phyloP scores from a whole-genome alignment of 2,888 invertebrate species.

The Apoda limacodes region DNA sequence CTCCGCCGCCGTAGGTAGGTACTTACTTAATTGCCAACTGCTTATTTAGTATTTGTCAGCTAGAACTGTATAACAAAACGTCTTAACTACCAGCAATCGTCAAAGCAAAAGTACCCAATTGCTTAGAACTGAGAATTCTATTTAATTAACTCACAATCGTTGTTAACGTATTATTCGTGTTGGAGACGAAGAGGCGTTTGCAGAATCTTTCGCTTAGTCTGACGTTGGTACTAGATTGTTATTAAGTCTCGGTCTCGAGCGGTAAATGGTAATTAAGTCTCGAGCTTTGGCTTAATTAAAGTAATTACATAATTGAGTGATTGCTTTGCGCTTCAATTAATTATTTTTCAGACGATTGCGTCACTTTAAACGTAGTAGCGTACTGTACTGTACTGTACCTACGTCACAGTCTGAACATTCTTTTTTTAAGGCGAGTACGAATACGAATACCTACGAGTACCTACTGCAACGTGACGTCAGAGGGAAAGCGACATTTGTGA shows the following conservation, averaged over 20 bases:
- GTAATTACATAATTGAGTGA: constrained; percentile 35
- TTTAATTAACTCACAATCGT: no score
- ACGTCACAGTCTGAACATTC: no score
- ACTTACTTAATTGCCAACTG: constrained; percentile 35
- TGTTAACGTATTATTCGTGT: no score
- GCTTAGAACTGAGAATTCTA: no score
- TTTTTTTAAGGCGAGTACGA: no score
- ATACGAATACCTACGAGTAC: no score
- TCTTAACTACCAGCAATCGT: constrained; percentile 19
- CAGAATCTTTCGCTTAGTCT: constrained; percentile 35
- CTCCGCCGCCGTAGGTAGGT: constrained; percentile 29
- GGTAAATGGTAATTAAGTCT: constrained; percentile 27
- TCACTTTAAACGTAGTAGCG: no score
- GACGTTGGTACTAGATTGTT: constrained; percentile 20
- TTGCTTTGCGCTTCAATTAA: constrained; percentile 21
- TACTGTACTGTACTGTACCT: no score
- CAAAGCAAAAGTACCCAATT: no score
- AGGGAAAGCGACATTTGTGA: no score
- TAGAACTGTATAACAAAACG: constrained; percentile 20
- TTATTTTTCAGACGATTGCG: no score
- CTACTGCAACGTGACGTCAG: no score
- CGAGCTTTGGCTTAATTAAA: constrained; percentile 24
- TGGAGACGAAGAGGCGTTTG: constrained; percentile 26
- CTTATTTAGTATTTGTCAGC: constrained; percentile 46
- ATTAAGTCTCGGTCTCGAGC: constrained; percentile 16